These are phyloP conservation scores for Pocota personata DNA, from an alignment of 2,888 invertebrate genomes.

Conservation along the genomic window DNA sequence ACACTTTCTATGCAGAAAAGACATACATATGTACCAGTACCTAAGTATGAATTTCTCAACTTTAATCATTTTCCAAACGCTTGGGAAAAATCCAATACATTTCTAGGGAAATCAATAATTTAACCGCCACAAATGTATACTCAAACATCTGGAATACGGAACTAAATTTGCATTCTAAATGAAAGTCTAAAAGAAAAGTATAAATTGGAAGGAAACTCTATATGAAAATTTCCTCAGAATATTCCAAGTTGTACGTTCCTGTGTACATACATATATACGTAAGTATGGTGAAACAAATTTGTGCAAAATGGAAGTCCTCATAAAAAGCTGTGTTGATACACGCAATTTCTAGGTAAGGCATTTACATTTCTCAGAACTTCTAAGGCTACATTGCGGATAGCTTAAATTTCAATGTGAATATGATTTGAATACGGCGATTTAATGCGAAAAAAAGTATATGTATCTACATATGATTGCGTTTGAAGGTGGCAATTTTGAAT, in stretches of 20 bases:
- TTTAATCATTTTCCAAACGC: not conserved
- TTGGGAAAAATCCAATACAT: not conserved
- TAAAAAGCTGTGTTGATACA: not conserved
- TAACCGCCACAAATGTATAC: not conserved
- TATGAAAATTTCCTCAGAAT: not conserved
- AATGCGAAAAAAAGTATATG: too few relatives aligned
- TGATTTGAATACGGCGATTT: too few relatives aligned
- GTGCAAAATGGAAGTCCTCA: not conserved
- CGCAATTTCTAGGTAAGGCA: not conserved
- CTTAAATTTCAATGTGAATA: too few relatives aligned
- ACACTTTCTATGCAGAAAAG: not conserved
- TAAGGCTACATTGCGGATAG: not conserved
- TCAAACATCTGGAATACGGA: not conserved
- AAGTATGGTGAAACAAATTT: not conserved
- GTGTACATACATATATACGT: not conserved
- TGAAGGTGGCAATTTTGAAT: too few relatives aligned
- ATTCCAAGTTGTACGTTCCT: not conserved
- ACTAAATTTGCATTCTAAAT: conserved; percentile 14
- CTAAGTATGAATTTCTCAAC: not conserved
- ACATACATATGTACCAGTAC: not conserved
- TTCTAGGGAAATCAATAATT: conserved; percentile 35
- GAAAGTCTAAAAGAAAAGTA: not conserved
- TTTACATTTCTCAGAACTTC: not conserved
- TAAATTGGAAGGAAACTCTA: not conserved
- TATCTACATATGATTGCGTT: too few relatives aligned